phyloP scores from a whole-genome alignment of 2,797 vertebrate genomes.

The Hemibagrus guttatus region DNA sequence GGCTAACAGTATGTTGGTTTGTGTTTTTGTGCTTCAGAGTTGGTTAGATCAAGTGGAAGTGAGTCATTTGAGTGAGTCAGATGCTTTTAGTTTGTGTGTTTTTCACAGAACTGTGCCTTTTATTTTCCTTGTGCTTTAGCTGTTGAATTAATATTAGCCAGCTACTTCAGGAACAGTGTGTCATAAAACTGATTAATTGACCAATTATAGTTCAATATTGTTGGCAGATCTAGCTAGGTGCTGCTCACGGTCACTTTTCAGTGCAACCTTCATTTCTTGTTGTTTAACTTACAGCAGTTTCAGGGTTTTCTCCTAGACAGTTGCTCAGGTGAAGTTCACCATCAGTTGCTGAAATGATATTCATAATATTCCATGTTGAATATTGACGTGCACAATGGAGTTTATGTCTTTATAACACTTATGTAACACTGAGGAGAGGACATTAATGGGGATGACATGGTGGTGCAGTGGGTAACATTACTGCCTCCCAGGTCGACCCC shows the following conservation, averaged over 20 bases:
- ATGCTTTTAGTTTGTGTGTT: background rate
- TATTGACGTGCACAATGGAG: background rate
- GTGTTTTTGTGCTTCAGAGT: conserved; percentile 3
- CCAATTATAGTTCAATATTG: background rate
- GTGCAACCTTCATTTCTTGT: background rate
- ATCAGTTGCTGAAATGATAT: background rate
- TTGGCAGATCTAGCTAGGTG: background rate
- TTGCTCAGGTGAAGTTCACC: background rate
- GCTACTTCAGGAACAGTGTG: background rate
- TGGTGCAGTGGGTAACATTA: background rate
- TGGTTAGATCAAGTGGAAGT: background rate
- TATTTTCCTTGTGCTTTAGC: background rate
- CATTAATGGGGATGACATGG: background rate
- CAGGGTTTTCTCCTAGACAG: background rate
- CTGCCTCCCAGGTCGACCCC: background rate
- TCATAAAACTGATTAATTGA: background rate
- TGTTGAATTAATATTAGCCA: background rate
- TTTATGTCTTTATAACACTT: background rate
- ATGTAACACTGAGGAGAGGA: background rate
- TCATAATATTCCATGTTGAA: background rate
- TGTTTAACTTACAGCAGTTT: background rate
- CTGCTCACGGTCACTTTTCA: background rate
- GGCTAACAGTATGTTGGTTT: background rate
- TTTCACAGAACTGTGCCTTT: background rate
- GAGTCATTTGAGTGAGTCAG: background rate